phyloP scores from a whole-genome alignment of 2,113 vertebrate genomes.

The Sinocyclocheilus rhinocerous region DNA sequence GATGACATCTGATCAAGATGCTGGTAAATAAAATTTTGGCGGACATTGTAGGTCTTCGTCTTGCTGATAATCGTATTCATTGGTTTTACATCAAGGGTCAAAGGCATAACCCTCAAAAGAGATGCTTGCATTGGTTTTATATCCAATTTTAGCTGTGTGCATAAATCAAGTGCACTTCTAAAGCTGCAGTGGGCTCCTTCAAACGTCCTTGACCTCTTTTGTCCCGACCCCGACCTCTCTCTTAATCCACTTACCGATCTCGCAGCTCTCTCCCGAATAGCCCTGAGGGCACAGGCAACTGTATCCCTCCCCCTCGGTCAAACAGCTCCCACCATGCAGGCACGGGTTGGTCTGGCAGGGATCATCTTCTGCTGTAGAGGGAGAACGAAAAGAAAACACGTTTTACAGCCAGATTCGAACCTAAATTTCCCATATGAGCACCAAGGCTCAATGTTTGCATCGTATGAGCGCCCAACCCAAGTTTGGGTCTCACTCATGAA shows the following conservation, averaged over 20 bases:
- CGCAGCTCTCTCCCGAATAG: slow-evolving; percentile 93
- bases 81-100: not conserved
- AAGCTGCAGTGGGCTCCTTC: slow-evolving; percentile 24
- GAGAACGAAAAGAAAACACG: slow-evolving; percentile 4
- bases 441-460: not conserved
- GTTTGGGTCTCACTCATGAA: not conserved
- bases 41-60: not conserved
- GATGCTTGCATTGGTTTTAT: not conserved
- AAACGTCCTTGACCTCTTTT: slow-evolving; percentile 46
- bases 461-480: not conserved
- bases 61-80: slow-evolving; percentile 5
- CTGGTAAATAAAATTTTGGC: not conserved
- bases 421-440: not conserved
- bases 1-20: not conserved
- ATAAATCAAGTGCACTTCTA: slow-evolving; percentile 1
- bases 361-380: slow-evolving; percentile 73
- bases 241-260: slow-evolving; percentile 85
- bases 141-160: not conserved
- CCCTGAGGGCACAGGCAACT: slow-evolving; percentile 89
- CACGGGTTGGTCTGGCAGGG: slow-evolving; percentile 92
- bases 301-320: slow-evolving; percentile 81
- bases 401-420: not conserved
- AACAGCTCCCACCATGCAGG: slow-evolving; percentile 89
- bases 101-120: not conserved
- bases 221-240: slow-evolving; percentile 48